Evolutionary conservation across 1,140 invertebrate species (phyloP), one percentile per base, ranked within the genome.

Genomic region (Caerostris extrusa): DNA sequence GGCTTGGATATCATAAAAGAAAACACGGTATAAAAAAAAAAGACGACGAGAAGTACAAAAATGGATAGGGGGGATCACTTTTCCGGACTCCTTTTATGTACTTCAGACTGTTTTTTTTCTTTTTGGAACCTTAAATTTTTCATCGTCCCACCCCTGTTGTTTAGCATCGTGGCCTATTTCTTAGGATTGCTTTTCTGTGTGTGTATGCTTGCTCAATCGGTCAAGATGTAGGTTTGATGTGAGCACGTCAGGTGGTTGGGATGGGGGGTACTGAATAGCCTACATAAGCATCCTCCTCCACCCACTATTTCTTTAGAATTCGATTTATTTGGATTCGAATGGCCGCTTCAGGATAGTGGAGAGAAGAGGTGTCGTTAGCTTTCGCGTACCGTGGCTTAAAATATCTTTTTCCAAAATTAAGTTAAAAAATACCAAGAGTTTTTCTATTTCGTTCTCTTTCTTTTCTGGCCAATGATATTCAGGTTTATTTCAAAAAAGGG

Each of bases 1-100:
- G 85, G 60, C 57, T 50, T 64, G 57, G 85, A 34, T 34, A 57
- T 87, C 85, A 87, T 87, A 87, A 87, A 87, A 87, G 85, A 87
- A 87, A 58, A 87, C 85, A 87, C 60, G 57, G 14, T 64, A 64
- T 87, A 61, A 87, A 87, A 87, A 19, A 17, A 85, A 19, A 57
- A 58, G 82, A 7, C 17, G n/a, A 83, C n/a, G 55, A 34, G 19
- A 34, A 14, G 82, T 19, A 77, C 71, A 77, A 77, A 58, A 85
- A 85, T 57, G 17, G 56, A 57, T 56, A 34, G 82, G 19, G 71
- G 14, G 60, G 85, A 87, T 61, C 85, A 50, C 85, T 87, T 87
- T 61, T 87, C 34, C 19, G 12, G 34, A 61, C 85, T 87, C 58
- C 60, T 67, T 53, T 87, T 64, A 83, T 83, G 82, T 83, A 83